Base-by-base conservation (phyloP, 2,888 invertebrate genomes). In the Conops quadrifasciatus region DNA sequence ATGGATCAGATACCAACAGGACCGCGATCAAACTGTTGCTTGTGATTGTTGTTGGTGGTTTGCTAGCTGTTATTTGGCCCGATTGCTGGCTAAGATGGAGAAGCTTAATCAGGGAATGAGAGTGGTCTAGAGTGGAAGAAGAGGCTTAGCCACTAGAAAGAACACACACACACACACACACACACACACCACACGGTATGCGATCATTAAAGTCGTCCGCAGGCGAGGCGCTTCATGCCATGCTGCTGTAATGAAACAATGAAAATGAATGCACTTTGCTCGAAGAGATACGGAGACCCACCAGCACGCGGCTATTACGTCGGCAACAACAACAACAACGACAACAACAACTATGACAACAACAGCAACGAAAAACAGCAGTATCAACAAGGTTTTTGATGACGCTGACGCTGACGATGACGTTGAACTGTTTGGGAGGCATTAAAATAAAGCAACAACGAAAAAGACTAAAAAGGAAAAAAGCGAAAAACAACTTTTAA, bases 341-440 rank as follows among this genome's bases (percentile, higher is more conserved):
- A 53, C n/a, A 60, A 67, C 53, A 68, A 64, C 67, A 64, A 64
- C 64, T 63, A 58, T 70, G 72, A 67, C 66, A 74, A 56, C 67
- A 71, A 67, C 73, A 67, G n/a, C n/a, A 75, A 77, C 4, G 76
- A 75, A 74, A 78, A 77, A 71, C 74, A 75, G 75, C 76, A 73
- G 73, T 74, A 73, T 73, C 36, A 36, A 58, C 58, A 58, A 76
- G 73, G 67, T 71, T 69, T 73, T 58, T 70, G 71, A 51, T 43
- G 62, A 53, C 63, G 56, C 62, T 43, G 62, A 53, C 63, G 56
- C 62, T 59, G 24, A 47, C 49, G 80, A 81, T 81, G 80, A 80
- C 76, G 78, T 76, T 81, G 78, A 75, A 77, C 80, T 78, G 81
- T 79, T 80, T 80, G 80, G 81, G 80, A 80, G 81, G 81, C 78